These are phyloP conservation scores for Sarcophaga caerulescens DNA, from an alignment of 2,888 invertebrate species.

Conservation along the genomic window DNA sequence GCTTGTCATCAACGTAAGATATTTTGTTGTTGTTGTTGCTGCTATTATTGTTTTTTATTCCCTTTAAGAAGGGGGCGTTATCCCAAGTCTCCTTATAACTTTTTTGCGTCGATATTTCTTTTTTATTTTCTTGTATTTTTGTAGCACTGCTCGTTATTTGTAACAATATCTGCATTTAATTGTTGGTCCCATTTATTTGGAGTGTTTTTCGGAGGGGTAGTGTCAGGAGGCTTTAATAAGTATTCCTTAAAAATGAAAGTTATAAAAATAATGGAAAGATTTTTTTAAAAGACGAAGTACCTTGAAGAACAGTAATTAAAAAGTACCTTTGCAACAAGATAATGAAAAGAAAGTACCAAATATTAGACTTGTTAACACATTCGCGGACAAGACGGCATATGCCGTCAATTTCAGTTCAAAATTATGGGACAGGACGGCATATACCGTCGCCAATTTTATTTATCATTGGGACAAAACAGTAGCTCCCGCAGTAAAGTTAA, in stretches of 20 bases:
- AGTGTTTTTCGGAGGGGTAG: not conserved
- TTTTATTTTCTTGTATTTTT: not conserved
- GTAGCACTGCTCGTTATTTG: slow-evolving; percentile 18
- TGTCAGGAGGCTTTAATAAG: not conserved
- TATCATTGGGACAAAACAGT: too few species aligned
- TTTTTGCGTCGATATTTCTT: not conserved
- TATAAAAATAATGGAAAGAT: too few species aligned
- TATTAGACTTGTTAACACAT: slow-evolving; percentile 31
- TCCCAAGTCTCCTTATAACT: slow-evolving; percentile 38
- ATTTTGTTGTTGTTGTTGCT: slow-evolving; percentile 11
- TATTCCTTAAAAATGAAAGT: not conserved
- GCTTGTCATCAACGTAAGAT: slow-evolving; percentile 49
- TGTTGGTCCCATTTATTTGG: slow-evolving; percentile 22
- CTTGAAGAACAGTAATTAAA: too few species aligned
- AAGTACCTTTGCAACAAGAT: too few species aligned
- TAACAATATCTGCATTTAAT: slow-evolving; percentile 58
- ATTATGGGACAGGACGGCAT: too few species aligned
- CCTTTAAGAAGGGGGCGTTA: slow-evolving; percentile 48
- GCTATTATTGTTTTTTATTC: slow-evolving; percentile 3
- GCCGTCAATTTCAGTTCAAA: too few species aligned
- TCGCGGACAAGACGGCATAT: too few species aligned
- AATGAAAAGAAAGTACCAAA: not conserved
- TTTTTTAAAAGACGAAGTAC: too few species aligned
- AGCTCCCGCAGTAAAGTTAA: too few species aligned
- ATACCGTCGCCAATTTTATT: too few species aligned